Percentiles rank a stretch among this genome's conserved stretches.
Conservation (phyloP, 2,797 vertebrate genomes). For the Nyctibius grandis region DNA sequence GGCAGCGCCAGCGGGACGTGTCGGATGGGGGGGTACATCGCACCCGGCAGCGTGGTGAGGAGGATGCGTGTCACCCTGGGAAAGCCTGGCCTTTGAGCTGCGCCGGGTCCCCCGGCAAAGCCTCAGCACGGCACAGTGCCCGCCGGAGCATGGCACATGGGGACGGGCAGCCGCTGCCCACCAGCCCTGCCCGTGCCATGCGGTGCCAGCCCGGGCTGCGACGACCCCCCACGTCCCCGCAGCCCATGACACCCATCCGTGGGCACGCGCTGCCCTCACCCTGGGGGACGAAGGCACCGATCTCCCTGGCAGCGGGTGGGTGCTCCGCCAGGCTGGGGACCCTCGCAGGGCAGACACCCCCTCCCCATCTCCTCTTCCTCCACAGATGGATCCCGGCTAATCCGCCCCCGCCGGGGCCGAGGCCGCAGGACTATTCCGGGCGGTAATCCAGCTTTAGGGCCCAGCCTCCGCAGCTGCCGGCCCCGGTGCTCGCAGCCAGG, state of each 20-base stretch:
- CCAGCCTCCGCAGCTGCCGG: constrained; percentile 10
- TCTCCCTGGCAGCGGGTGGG: neutral
- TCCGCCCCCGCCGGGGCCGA: neutral
- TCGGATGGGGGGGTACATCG: fast-evolving
- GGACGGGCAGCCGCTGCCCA: neutral
- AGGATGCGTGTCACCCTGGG: fast-evolving
- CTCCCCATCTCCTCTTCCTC: neutral
- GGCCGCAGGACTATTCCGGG: neutral
- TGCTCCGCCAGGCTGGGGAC: neutral
- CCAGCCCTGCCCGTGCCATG: neutral
- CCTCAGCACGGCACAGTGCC: fast-evolving
- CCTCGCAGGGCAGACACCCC: neutral
- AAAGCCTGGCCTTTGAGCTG: neutral
- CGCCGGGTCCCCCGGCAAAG: fast-evolving
- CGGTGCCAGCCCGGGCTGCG: fast-evolving
- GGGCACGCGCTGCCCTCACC: neutral
- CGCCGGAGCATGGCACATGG: fast-evolving
- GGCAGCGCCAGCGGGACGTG: fast-evolving
- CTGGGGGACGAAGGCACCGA: fast-evolving
- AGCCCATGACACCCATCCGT: fast-evolving
- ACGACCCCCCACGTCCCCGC: fast-evolving
- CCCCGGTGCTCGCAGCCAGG: constrained; percentile 26
- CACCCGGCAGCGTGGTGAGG: fast-evolving
- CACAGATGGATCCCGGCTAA: constrained; percentile 11
- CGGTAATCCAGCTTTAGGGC: constrained; percentile 56